Conservation (phyloP, 1,140 invertebrate species). For the Drosophila sproati region DNA sequence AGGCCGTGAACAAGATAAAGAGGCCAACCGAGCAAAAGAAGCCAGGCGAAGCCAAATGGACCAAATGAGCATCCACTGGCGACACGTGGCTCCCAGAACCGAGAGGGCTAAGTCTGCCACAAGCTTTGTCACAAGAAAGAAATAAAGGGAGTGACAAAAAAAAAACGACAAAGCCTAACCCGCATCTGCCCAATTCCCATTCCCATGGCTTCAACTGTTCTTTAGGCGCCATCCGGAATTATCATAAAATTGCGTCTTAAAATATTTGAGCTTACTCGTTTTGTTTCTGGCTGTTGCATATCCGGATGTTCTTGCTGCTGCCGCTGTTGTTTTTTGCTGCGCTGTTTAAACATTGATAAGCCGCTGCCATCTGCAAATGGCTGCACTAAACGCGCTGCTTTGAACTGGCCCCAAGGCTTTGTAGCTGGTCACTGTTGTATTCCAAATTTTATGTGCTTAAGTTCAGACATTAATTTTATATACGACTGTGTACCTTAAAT, state of each 20-base stretch:
- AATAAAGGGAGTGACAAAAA: background rate
- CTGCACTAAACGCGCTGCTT: background rate
- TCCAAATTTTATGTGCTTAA: conserved; percentile 61
- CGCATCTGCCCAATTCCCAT: background rate
- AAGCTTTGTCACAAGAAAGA: background rate
- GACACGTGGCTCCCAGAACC: conserved; percentile 11
- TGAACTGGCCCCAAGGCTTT: background rate
- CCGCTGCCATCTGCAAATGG: conserved; percentile 25
- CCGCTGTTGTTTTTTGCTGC: conserved; percentile 38
- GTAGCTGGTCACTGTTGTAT: conserved; percentile 63
- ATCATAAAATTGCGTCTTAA: conserved; percentile 57
- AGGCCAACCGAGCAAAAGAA: conserved; percentile 4
- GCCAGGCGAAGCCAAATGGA: conserved; percentile 12
- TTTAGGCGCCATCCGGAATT: conserved; percentile 18
- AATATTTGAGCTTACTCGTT: conserved; percentile 47
- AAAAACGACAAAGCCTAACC: background rate
- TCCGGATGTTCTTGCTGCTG: conserved; percentile 10
- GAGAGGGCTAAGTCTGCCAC: background rate
- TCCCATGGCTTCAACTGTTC: conserved; percentile 6
- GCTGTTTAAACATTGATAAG: conserved; percentile 79
- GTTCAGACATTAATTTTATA: conserved; percentile 66
- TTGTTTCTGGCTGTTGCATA: conserved; percentile 25
- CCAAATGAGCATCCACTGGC: conserved; percentile 8
- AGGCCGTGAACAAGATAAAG: conserved; percentile 1
- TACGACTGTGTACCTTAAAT: conserved; percentile 46